phyloP scores from a whole-genome alignment of 2,113 vertebrate genomes.

The Brachypteracias leptosomus region DNA sequence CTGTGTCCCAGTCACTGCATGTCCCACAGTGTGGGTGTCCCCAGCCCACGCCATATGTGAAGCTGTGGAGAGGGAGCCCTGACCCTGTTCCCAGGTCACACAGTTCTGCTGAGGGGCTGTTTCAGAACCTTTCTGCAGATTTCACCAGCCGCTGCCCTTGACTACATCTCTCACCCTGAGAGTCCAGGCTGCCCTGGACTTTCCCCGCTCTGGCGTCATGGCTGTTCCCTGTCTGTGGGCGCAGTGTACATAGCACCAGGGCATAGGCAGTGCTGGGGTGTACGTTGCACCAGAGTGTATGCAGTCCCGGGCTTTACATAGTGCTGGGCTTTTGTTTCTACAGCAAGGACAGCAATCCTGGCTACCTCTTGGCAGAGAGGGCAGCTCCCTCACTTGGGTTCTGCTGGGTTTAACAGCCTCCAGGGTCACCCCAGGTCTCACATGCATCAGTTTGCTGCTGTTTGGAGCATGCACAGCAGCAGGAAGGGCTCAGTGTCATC shows the following conservation, averaged over 20 bases:
- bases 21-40: neutral
- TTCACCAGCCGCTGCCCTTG: neutral
- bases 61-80: neutral
- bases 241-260: neutral
- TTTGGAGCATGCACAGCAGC: rapidly evolving
- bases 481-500: neutral
- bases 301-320: rapidly evolving
- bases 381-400: neutral
- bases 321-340: neutral
- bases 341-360: rapidly evolving
- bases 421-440: neutral
- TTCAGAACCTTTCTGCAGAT: neutral
- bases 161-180: neutral
- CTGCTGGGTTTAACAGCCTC: neutral
- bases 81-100: neutral
- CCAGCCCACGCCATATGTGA: rapidly evolving
- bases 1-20: neutral
- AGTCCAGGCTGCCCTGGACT: slow-evolving; percentile 51
- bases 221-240: slow-evolving; percentile 3
- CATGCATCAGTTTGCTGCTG: neutral
- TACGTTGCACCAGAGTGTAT: neutral
- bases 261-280: neutral
- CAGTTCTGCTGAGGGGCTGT: neutral
- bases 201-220: slow-evolving; percentile 35
- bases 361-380: neutral